Base-by-base conservation (phyloP, 2,113 vertebrate species). In the Pica pica region DNA sequence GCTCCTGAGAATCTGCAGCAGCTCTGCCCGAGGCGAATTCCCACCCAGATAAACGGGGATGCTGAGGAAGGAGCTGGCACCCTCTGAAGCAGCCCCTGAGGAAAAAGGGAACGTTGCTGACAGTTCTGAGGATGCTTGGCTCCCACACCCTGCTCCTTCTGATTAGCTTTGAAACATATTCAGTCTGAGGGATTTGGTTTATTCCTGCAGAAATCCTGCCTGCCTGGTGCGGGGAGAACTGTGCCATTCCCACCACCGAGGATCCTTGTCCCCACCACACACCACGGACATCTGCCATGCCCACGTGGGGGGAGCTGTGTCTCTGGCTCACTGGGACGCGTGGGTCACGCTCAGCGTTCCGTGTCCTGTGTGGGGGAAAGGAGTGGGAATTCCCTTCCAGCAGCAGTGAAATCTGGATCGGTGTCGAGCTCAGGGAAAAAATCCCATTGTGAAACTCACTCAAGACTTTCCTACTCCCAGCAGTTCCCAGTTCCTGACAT, bases 261-360 rank as follows among this genome's bases (percentile, higher is more conserved):
- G 56, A 19, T 3, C 22, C 28, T 61, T 22, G 17, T 61, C 41
- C 61, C 35, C 35, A 55, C 71, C 47, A 14, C 20, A 7, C 39
- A 23, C 42, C 56, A 16, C 0, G 1, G 79, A 18, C 44, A 59
- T 2, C 56, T 39, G 88, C 35, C 46, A 24, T 31, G 7, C 16
- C 55, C 47, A 5, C 0, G 4, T 8, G 52, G 33, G 6, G 88
- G 76, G 17, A 74, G 35, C 11, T 0, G 4, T 13, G 42, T 33
- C 31, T 18, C 82, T 49, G 67, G 46, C 33, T 47, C 56, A 11
- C 0, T 0, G 50, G 4, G 1, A 46, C 0, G 1, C 7, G 46
- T 68, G 44, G 68, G 19, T 50, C 44, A 16, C 2, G 0, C n/a
- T 69, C 76, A 31, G 76, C 0, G 0, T 67, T 50, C 47, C 64